phyloP scores from a whole-genome alignment of 2,888 invertebrate genomes.

The Melipona beecheii region DNA sequence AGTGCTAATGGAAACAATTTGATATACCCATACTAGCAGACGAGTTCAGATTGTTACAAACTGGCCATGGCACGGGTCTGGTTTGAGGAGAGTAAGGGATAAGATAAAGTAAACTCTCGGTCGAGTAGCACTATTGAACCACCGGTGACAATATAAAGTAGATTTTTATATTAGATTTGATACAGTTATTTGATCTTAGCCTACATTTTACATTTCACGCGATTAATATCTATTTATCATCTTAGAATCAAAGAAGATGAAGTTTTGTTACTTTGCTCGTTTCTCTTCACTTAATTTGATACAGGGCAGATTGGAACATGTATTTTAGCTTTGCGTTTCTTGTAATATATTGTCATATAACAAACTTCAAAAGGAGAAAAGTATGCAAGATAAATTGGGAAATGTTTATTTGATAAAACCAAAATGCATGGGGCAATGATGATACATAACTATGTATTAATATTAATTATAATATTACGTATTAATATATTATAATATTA shows the following conservation, averaged over 20 bases:
- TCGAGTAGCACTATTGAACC: too few relatives aligned
- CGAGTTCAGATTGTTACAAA: neutral
- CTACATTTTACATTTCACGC: neutral
- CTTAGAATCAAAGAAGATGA: neutral
- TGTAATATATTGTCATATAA: neutral
- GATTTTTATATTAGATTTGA: neutral
- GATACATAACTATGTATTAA: too few relatives aligned
- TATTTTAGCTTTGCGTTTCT: too few relatives aligned
- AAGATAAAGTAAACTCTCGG: neutral
- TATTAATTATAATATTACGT: too few relatives aligned
- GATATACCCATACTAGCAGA: conserved; percentile 2
- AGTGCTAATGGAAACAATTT: conserved; percentile 54
- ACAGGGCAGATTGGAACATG: too few relatives aligned
- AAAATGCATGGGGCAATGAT: too few relatives aligned
- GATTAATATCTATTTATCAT: neutral
- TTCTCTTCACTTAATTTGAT: neutral
- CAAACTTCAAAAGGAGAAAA: too few relatives aligned
- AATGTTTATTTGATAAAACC: too few relatives aligned
- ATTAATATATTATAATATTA: too few relatives aligned
- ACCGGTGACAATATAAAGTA: too few relatives aligned
- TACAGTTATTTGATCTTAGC: neutral
- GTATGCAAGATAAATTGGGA: too few relatives aligned
- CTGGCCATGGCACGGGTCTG: neutral
- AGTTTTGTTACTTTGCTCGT: neutral
- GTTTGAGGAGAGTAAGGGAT: neutral